These are phyloP conservation scores for Tachysurus vachellii DNA, from an alignment of 2,113 vertebrate genomes.

Conservation along the genomic window DNA sequence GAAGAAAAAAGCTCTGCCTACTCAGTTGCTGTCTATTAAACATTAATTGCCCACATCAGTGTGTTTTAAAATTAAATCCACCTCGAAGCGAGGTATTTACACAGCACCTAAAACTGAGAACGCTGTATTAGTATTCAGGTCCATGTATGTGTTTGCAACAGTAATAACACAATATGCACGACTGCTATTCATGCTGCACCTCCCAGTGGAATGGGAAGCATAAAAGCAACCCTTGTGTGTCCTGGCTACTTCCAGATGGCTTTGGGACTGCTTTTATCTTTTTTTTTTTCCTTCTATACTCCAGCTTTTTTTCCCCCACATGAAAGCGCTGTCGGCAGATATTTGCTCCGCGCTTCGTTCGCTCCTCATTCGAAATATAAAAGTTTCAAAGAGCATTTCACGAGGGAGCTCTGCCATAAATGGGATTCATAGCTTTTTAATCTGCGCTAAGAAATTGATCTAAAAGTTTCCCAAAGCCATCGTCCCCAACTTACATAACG, in stretches of 20 bases:
- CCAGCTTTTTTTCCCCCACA: slow-evolving; percentile 59
- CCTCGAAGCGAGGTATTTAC: slow-evolving; percentile 52
- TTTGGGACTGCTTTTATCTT: slow-evolving; percentile 78
- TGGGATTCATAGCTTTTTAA: slow-evolving; percentile 80
- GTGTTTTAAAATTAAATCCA: slow-evolving; percentile 61
- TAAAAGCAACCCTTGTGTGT: slow-evolving; percentile 78
- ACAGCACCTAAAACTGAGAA: slow-evolving; percentile 56
- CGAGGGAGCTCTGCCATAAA: slow-evolving; percentile 77
- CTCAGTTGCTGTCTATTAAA: slow-evolving; percentile 39
- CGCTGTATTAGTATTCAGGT: slow-evolving; percentile 74
- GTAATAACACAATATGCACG: slow-evolving; percentile 79
- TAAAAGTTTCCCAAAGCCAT: slow-evolving; percentile 77
- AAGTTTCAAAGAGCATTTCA: slow-evolving; percentile 79
- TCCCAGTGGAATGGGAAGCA: slow-evolving; percentile 75
- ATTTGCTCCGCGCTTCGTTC: slow-evolving; percentile 74
- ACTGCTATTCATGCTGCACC: slow-evolving; percentile 73
- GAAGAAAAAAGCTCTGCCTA: slow-evolving; percentile 8
- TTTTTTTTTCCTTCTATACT: slow-evolving; percentile 10
- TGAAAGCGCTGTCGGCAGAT: slow-evolving; percentile 77
- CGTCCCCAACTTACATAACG: slow-evolving; percentile 74
- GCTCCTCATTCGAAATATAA: slow-evolving; percentile 77
- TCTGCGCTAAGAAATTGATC: slow-evolving; percentile 79
- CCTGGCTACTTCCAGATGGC: slow-evolving; percentile 79
- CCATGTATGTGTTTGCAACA: slow-evolving; percentile 74
- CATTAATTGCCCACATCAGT: slow-evolving; percentile 29